Evolutionary conservation across 1,140 invertebrate species (phyloP).

Genomic region (Heliconius nattereri): DNA sequence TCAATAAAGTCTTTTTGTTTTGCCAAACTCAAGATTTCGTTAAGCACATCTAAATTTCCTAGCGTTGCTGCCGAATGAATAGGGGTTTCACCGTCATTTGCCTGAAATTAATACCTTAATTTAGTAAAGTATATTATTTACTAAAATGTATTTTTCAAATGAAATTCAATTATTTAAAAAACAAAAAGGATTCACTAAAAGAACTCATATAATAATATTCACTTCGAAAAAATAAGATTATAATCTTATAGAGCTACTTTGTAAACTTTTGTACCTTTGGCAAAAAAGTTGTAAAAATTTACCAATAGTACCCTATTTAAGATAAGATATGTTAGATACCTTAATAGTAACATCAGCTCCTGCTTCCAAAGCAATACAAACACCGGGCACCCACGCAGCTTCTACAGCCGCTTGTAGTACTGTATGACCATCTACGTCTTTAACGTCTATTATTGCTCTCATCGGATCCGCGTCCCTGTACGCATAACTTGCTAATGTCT

Average conservation of each 20-base stretch:
- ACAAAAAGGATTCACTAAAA: too few species aligned
- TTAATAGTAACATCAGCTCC: conserved; percentile 85
- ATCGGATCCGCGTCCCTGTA: conserved; percentile 61
- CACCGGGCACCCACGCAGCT: conserved; percentile 78
- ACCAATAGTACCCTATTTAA: too few species aligned
- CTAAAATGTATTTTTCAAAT: not conserved
- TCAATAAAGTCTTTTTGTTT: conserved; percentile 79
- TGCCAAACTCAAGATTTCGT: conserved; percentile 82
- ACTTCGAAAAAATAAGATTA: too few species aligned
- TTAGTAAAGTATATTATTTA: not conserved
- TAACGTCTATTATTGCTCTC: conserved; percentile 67
- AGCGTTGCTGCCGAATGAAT: conserved; percentile 82
- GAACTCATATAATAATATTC: too few species aligned
- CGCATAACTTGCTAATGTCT: conserved; percentile 70
- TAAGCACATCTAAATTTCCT: conserved; percentile 84
- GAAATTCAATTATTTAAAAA: not conserved
- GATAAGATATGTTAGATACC: conserved; percentile 37
- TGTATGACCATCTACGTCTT: conserved; percentile 70
- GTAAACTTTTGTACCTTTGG: too few species aligned
- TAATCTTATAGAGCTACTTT: too few species aligned
- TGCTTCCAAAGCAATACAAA: conserved; percentile 85
- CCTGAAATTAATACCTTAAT: conserved; percentile 54
- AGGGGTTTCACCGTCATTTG: conserved; percentile 83
- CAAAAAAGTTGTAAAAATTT: too few species aligned
- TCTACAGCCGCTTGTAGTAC: conserved; percentile 74